These are phyloP conservation scores for Microtus ochrogaster DNA, from an alignment of 2,113 vertebrate species.

Conservation along the genomic window DNA sequence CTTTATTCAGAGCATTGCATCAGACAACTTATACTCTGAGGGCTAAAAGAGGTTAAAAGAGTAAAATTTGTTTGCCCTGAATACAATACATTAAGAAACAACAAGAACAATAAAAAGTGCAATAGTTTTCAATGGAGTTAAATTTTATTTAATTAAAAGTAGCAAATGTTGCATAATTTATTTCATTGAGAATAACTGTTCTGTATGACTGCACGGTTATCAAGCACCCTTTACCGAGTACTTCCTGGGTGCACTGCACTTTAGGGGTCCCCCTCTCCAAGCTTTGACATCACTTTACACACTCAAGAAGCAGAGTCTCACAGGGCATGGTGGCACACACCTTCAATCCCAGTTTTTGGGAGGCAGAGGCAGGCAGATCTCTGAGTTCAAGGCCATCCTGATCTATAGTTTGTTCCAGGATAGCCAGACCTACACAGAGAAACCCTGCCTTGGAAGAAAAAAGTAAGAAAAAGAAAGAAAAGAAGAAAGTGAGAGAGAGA, in stretches of 20 bases:
- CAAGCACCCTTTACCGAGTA: slow-evolving; percentile 50
- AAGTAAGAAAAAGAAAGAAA: neutral
- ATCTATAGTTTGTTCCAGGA: neutral
- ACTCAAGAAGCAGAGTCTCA: neutral
- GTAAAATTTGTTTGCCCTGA: neutral
- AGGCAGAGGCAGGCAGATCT: neutral
- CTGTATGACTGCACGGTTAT: slow-evolving; percentile 52
- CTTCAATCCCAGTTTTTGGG: no score
- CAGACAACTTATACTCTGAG: neutral
- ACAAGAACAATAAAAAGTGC: slow-evolving; percentile 16
- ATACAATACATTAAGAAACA: slow-evolving; percentile 44
- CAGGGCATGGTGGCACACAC: neutral
- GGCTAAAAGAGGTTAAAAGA: neutral
- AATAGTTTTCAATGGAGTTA: slow-evolving; percentile 64
- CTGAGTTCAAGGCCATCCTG: neutral
- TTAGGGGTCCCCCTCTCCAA: neutral
- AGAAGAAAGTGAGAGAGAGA: neutral
- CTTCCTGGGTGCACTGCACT: slow-evolving; percentile 1
- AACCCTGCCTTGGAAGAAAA: no score
- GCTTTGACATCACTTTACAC: neutral
- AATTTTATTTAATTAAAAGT: slow-evolving; percentile 74
- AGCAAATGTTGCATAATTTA: slow-evolving; percentile 67
- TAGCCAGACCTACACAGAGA: neutral
- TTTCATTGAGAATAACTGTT: slow-evolving; percentile 65
- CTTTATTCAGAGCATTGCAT: neutral